A percentile compares a stretch with the other conserved stretches of the same genome.
Conservation (phyloP, 1,140 invertebrate species). For the Bombus vancouverensis region DNA sequence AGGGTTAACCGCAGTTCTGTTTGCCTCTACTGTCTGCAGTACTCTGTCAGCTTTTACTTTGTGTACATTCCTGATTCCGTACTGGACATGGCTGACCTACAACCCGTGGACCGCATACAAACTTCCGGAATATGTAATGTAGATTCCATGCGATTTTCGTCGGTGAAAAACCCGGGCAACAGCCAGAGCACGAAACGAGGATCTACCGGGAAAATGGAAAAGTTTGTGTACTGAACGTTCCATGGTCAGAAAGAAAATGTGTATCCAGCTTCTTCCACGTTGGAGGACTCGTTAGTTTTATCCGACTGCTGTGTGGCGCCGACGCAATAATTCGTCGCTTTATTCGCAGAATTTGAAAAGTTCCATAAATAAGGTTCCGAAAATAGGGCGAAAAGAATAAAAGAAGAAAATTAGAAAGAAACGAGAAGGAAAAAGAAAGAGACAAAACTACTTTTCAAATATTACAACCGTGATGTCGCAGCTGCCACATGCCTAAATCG, state of each 20-base stretch:
- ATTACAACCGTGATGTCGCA: too few relatives aligned
- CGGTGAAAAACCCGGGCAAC: neutral
- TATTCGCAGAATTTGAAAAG: neutral
- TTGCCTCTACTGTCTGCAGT: slow-evolving; percentile 44
- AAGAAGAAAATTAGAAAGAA: neutral
- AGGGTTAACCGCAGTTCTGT: slow-evolving; percentile 50
- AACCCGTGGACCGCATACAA: slow-evolving; percentile 25
- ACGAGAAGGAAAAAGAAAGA: too few relatives aligned
- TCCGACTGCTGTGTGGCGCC: neutral
- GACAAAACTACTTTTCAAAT: too few relatives aligned
- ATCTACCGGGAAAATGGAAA: neutral
- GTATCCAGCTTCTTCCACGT: neutral
- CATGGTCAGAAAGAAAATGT: neutral
- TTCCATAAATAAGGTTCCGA: neutral
- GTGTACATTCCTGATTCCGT: slow-evolving; percentile 38
- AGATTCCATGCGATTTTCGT: slow-evolving; percentile 26
- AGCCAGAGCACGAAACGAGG: neutral
- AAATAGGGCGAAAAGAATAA: neutral
- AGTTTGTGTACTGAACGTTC: neutral
- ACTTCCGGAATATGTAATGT: slow-evolving; percentile 41
- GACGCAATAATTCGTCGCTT: neutral
- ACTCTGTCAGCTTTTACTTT: slow-evolving; percentile 46
- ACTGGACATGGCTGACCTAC: slow-evolving; percentile 37
- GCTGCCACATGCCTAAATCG: too few relatives aligned
- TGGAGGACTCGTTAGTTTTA: neutral